A percentile compares a stretch with the other conserved stretches of the same genome.
Evolutionary conservation across 2,888 invertebrate genomes (phyloP).

Genomic region (Hirtodrosophila histrioides): DNA sequence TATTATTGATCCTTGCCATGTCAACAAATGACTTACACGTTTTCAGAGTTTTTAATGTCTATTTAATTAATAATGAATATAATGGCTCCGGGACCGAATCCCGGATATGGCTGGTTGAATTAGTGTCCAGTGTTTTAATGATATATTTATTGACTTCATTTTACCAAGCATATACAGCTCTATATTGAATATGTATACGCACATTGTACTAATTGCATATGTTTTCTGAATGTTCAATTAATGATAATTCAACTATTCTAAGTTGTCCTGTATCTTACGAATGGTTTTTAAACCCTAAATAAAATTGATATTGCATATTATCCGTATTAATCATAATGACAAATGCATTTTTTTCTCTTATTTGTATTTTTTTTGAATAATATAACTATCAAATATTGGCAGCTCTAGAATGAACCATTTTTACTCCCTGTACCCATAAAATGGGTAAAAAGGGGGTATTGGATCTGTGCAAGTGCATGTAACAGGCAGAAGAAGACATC

Average conservation of each 20-base stretch:
- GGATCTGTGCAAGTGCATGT: no score
- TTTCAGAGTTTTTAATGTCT: conserved; percentile 30
- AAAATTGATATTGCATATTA: conserved; percentile 37
- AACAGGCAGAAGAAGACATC: no score
- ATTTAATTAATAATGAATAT: conserved; percentile 13
- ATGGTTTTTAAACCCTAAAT: conserved; percentile 23
- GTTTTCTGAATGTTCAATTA: conserved; percentile 8
- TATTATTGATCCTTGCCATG: conserved; percentile 30
- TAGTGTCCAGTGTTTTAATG: conserved; percentile 50
- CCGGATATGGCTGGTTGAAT: conserved; percentile 51
- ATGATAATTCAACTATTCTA: conserved; percentile 10
- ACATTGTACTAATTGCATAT: conserved; percentile 7
- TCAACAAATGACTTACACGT: conserved; percentile 7
- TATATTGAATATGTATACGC: conserved; percentile 19
- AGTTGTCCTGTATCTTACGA: conserved; percentile 27
- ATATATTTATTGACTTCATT: conserved; percentile 26
- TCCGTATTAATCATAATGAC: no score
- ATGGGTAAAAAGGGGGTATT: no score
- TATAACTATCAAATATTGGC: no score
- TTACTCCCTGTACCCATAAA: no score
- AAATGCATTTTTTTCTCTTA: no score
- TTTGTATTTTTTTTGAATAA: no score
- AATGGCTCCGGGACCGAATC: conserved; percentile 10
- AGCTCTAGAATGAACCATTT: no score
- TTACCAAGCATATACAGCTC: conserved; percentile 15